These are phyloP conservation scores for Microplitis mediator DNA, from an alignment of 1,140 invertebrate genomes.

Conservation along the genomic window DNA sequence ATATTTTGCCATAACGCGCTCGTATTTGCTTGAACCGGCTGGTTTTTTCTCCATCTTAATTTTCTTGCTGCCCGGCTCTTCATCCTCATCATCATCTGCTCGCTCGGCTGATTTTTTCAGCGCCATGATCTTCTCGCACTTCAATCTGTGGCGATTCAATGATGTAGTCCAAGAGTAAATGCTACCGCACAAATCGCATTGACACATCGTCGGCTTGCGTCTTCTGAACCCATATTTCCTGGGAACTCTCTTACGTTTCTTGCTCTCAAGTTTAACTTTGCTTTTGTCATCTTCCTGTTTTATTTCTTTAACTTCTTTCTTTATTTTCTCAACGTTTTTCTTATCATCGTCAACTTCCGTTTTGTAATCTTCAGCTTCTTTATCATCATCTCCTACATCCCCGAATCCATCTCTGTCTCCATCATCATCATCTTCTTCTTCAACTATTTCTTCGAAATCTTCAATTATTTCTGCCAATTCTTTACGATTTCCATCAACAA, in stretches of 20 bases:
- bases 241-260: too few relatives aligned
- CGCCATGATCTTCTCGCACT: not conserved
- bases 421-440: too few relatives aligned
- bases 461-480: not conserved
- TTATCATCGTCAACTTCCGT: too few relatives aligned
- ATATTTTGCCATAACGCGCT: constrained; percentile 20
- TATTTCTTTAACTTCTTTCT: too few relatives aligned
- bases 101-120: not conserved
- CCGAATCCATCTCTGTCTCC: too few relatives aligned
- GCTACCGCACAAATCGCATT: constrained; percentile 30
- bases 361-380: too few relatives aligned
- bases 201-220: constrained; percentile 2
- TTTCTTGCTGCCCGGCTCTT: not conserved
- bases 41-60: not conserved
- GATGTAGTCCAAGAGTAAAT: constrained; percentile 26
- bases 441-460: not conserved
- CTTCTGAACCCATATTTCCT: too few relatives aligned
- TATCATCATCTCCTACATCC: too few relatives aligned
- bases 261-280: too few relatives aligned
- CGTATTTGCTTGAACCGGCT: not conserved
- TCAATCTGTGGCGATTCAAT: constrained; percentile 4
- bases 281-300: too few relatives aligned
- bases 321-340: too few relatives aligned
- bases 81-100: not conserved
- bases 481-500: not conserved